These are phyloP conservation scores for Cnemophilus loriae DNA, from an alignment of 2,113 vertebrate species.

Conservation along the genomic window DNA sequence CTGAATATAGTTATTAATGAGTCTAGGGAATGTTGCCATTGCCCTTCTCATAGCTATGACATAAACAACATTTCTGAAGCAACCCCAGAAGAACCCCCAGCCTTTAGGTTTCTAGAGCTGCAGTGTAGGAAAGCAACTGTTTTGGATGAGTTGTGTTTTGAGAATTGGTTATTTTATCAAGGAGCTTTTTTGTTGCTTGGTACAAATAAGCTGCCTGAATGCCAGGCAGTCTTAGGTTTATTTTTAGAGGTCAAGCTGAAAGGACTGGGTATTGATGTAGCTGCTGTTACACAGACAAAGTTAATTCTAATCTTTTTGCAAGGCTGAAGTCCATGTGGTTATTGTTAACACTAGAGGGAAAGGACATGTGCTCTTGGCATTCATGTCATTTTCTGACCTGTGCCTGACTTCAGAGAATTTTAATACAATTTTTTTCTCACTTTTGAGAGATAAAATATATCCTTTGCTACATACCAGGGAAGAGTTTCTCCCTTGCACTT, in stretches of 20 bases:
- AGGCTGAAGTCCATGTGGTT: neutral
- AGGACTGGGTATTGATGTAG: neutral
- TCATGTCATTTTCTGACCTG: neutral
- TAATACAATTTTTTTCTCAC: neutral
- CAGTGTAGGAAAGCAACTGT: neutral
- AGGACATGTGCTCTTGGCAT: neutral
- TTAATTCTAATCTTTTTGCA: neutral
- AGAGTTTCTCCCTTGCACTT: neutral
- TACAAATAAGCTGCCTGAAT: neutral
- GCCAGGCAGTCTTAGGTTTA: neutral
- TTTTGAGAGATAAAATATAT: neutral
- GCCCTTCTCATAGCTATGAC: accelerated
- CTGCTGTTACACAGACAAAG: neutral
- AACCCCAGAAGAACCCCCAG: neutral
- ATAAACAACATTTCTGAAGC: neutral
- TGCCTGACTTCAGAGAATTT: neutral
- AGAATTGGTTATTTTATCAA: neutral
- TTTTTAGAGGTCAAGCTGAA: neutral
- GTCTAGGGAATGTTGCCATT: neutral
- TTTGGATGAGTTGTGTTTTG: neutral
- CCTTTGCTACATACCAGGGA: neutral
- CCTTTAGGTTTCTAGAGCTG: neutral
- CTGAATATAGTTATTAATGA: neutral
- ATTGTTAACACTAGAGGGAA: neutral
- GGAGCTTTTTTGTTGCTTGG: neutral